Evolutionary conservation across 2,113 vertebrate species (phyloP).

Genomic region (Cyrtonyx montezumae): DNA sequence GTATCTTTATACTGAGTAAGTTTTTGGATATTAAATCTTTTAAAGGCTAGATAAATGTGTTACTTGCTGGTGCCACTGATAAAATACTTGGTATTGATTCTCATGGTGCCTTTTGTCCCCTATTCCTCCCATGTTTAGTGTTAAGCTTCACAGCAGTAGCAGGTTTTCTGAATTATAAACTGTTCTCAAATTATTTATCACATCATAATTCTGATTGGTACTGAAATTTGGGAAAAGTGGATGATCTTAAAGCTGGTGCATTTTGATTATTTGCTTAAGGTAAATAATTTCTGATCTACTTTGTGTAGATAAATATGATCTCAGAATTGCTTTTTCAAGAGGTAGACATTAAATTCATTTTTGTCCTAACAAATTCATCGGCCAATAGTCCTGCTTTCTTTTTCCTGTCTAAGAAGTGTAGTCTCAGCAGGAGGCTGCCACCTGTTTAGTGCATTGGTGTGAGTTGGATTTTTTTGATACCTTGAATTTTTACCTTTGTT

Average conservation of each 20-base stretch:
- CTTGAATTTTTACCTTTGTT: background rate
- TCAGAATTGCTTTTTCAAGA: background rate
- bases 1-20: background rate
- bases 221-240: background rate
- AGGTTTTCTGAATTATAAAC: background rate
- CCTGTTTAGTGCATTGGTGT: background rate
- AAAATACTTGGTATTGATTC: background rate
- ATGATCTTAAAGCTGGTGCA: background rate
- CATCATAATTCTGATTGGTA: background rate
- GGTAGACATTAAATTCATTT: background rate
- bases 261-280: background rate
- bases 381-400: background rate
- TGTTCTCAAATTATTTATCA: background rate
- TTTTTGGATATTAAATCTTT: background rate
- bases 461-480: background rate
- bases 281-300: no score
- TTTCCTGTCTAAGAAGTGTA: background rate
- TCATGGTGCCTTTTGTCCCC: background rate
- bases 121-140: background rate
- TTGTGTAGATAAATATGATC: no score
- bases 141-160: background rate
- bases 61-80: background rate
- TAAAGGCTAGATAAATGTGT: background rate
- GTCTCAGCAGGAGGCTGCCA: background rate
- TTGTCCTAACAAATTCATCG: background rate